Base-by-base conservation (phyloP, 2,113 vertebrate genomes). In the Cheirogaleus medius region DNA sequence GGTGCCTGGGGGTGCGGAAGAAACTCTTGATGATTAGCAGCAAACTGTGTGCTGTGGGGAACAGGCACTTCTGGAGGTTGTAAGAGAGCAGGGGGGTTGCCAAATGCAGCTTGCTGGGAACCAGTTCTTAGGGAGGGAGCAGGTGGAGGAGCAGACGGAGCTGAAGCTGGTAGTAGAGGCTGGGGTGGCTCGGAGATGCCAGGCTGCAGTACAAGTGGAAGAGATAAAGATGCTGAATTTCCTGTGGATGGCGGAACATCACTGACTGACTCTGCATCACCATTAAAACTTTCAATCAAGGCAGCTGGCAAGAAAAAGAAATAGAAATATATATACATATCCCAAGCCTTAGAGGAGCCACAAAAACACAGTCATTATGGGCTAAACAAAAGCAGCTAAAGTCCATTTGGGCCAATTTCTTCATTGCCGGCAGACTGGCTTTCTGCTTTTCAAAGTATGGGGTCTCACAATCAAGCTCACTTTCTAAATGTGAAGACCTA, bases 41-140 rank as follows among this genome's bases (percentile, higher is more conserved):
- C 98, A 93, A 99, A 99, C 89, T 99, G 99, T 86, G 98, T 98
- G 97, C 98, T 98, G 98, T 99, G 98, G 97, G 98, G 97, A 98
- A 99, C 98, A 98, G 99, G 99, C 98, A 99, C 99, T 97, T 99
- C 99, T 90, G 99, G 98, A 97, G 99, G 98, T 96, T 99, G 99
- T 97, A 99, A 99, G 97, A 99, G 97, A 98, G 97, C 97, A 95
- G 99, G 98, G 85, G 99, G 97, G 52, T 98, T 98, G 83, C 99
- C 98, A 97, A 99, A 99, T 6, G 99, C 97, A 87, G 99, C 97
- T 89, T 98, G 98, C 96, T 98, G 98, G 85, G 99, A 98, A 87
- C 98, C 97, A 95, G 98, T 97, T 95, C 98, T 98, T 87, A 99
- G 58, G 76, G 98, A 98, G 95, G 97, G 98, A 89, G 98, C 92